Conservation (phyloP, 2,888 invertebrate genomes). For the Corbicula japonica region DNA sequence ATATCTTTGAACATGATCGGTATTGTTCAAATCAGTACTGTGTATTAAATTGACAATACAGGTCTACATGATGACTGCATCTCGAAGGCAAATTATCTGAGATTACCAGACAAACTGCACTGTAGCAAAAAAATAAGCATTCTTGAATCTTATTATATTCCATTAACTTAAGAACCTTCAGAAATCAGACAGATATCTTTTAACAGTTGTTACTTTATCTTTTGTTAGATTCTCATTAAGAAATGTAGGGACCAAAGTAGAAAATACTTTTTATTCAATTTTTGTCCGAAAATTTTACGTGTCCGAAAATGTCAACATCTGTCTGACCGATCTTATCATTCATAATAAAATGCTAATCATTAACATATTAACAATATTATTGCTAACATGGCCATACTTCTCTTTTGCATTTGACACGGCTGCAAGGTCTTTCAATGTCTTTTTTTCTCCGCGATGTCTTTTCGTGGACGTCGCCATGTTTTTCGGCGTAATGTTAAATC, state of each 20-base stretch:
- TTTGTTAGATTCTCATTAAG: not conserved
- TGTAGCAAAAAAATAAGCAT: no score
- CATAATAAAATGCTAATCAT: not conserved
- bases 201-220: no score
- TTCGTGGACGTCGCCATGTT: conserved; percentile 76
- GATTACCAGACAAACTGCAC: no score
- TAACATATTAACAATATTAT: not conserved
- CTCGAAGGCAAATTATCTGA: no score
- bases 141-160: no score
- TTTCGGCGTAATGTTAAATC: no score
- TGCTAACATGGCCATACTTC: conserved; percentile 10
- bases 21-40: no score
- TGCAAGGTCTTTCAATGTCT: conserved; percentile 52
- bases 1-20: no score
- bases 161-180: no score
- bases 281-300: not conserved
- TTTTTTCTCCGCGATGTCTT: conserved; percentile 42
- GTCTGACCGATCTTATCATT: not conserved
- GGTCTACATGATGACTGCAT: no score
- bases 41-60: no score
- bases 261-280: not conserved
- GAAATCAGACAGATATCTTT: no score
- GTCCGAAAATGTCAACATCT: not conserved
- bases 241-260: not conserved
- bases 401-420: conserved; percentile 31